Percentiles rank a stretch among this genome's conserved stretches.
These are phyloP conservation scores for Rhimphoctona megacephalus DNA, from an alignment of 2,888 invertebrate genomes.

Conservation along the genomic window DNA sequence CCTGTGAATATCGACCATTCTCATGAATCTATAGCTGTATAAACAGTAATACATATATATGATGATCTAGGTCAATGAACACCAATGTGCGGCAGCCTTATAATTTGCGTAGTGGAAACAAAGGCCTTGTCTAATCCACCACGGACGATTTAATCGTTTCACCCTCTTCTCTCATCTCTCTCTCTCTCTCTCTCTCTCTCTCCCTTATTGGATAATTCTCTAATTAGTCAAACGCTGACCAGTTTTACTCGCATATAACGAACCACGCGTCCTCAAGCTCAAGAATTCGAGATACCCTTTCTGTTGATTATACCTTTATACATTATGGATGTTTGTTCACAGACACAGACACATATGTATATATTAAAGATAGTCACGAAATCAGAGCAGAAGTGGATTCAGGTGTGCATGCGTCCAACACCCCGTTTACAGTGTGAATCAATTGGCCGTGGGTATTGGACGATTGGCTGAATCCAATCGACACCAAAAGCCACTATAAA, in stretches of 20 bases:
- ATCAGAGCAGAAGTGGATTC: conserved; percentile 17
- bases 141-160: conserved; percentile 74
- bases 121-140: conserved; percentile 77
- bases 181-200: conserved; percentile 31
- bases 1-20: background rate
- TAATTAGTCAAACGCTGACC: conserved; percentile 74
- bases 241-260: conserved; percentile 41
- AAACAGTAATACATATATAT: conserved; percentile 12
- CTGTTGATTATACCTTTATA: background rate
- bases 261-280: conserved; percentile 25
- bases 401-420: background rate
- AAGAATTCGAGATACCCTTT: background rate
- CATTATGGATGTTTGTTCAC: too few species aligned
- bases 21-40: background rate
- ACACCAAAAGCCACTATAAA: conserved; percentile 46
- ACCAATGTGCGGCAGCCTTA: conserved; percentile 72
- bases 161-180: conserved; percentile 28
- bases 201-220: conserved; percentile 76
- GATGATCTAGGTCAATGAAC: conserved; percentile 51
- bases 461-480: conserved; percentile 50
- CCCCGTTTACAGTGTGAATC: conserved; percentile 26
- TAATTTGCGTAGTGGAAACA: conserved; percentile 77
- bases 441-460: conserved; percentile 40
- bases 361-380: conserved; percentile 2
- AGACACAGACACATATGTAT: too few species aligned